phyloP scores from a whole-genome alignment of 2,797 vertebrate species.

The Bovichtus variegatus region DNA sequence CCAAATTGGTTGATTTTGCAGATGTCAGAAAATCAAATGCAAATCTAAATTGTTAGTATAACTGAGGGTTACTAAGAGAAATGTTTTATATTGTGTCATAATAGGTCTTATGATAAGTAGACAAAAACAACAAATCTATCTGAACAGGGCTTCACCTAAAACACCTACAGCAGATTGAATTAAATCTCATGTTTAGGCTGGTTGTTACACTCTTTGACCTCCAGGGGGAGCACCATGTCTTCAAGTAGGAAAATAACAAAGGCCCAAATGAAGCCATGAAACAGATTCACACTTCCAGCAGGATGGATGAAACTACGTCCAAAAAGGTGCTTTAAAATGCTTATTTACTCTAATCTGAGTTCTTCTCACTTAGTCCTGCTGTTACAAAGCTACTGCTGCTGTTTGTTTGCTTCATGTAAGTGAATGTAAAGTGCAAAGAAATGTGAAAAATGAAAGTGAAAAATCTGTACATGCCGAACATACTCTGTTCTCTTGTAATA shows the following conservation, averaged over 20 bases:
- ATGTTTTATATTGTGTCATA: no score
- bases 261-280: background rate
- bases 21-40: background rate
- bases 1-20: background rate
- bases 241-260: slow-evolving; percentile 17
- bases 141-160: no score
- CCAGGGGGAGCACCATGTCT: slow-evolving; percentile 18
- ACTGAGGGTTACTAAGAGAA: no score
- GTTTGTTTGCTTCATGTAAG: background rate
- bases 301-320: background rate
- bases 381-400: background rate
- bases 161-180: no score
- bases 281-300: background rate
- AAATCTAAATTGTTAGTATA: background rate
- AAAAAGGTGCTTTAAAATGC: background rate
- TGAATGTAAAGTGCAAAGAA: background rate
- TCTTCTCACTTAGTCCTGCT: background rate
- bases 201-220: slow-evolving; percentile 22
- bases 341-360: background rate
- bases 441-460: no score
- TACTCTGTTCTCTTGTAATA: background rate
- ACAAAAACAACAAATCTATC: no score
- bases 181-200: background rate
- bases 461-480: slow-evolving; percentile 5
- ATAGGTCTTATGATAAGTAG: no score